Evolutionary conservation across 2,113 vertebrate species (phyloP).

Genomic region (Corvus moneduloides): DNA sequence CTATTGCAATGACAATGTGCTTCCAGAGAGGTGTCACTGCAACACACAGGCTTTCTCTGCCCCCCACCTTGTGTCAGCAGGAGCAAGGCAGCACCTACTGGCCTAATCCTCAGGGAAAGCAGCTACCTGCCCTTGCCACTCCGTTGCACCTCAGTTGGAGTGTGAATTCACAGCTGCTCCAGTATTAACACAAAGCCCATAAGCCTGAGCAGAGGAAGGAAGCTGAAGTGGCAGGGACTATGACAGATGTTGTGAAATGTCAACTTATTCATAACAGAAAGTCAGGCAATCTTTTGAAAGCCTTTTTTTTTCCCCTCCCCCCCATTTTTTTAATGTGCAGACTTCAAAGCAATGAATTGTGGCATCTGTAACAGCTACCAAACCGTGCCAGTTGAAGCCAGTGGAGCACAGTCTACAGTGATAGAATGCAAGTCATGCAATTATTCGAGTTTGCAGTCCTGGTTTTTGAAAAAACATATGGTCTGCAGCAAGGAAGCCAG

Average conservation of each 20-base stretch:
- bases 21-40: not conserved
- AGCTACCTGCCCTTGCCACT: not conserved
- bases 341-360: conserved; percentile 80
- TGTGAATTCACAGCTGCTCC: conserved; percentile 51
- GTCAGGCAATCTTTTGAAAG: conserved; percentile 71
- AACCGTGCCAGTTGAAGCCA: conserved; percentile 67
- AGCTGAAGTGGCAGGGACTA: conserved; percentile 47
- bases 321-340: conserved; percentile 43
- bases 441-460: conserved; percentile 60
- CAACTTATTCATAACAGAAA: conserved; percentile 72
- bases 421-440: conserved; percentile 53
- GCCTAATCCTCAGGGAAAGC: not conserved
- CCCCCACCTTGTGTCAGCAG: not conserved
- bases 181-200: conserved; percentile 57
- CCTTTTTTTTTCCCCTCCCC: not conserved
- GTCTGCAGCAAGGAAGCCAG: conserved; percentile 73
- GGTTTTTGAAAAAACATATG: conserved; percentile 74
- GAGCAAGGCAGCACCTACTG: not conserved
- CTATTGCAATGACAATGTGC: not conserved
- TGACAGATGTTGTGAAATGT: conserved; percentile 72
- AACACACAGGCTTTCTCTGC: not conserved
- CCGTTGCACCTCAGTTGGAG: not conserved
- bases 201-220: conserved; percentile 54
- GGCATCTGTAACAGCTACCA: conserved; percentile 76
- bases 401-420: conserved; percentile 52